Evolutionary conservation across 2,113 vertebrate genomes (phyloP), one percentile per base, ranked within the genome.

Genomic region (Menidia beryllina): DNA sequence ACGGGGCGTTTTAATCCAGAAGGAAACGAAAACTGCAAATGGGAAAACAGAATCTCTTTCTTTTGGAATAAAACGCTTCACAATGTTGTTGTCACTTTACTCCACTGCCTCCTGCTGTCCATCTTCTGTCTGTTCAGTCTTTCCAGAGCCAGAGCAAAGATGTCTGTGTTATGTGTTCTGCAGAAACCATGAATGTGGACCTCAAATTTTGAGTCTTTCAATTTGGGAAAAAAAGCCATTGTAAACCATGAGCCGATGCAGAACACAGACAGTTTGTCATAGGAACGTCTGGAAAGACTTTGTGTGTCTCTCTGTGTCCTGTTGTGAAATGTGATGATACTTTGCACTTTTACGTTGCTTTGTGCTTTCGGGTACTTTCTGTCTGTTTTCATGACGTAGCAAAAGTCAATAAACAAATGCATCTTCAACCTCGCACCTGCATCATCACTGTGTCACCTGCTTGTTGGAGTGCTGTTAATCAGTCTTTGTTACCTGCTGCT

Each of bases 341-440:
- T 69, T 26, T 51, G 49, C 19, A 26, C 24, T 66, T 62, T 48
- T 79, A 55, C 69, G 74, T 55, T 36, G 45, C 65, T 81, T 13
- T 61, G 30, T 77, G 68, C 74, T 77, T 84, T 68, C 71, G 53
- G 21, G 52, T 73, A 11, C 51, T 82, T 50, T 75, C 20, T 51
- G 69, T 21, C 58, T 75, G 21, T 69, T 48, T 30, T 54, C 63
- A 72, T 65, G 26, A 62, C 0, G 5, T 70, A 67, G 60, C 19
- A 69, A 55, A 76, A 58, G 55, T 78, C 59, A 88, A 84, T 84
- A 89, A 91, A 88, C 21, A 20, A 57, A 79, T 79, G 83, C 79
- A 78, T 72, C 30, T n/a, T 20, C 53, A 60, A 54, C 58, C 45
- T 47, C 64, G 26, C n/a, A 10, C 26, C n/a, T 41, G 67, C 21